Evolutionary conservation across 2,888 invertebrate species (phyloP).

Genomic region (Panzeria rudis): DNA sequence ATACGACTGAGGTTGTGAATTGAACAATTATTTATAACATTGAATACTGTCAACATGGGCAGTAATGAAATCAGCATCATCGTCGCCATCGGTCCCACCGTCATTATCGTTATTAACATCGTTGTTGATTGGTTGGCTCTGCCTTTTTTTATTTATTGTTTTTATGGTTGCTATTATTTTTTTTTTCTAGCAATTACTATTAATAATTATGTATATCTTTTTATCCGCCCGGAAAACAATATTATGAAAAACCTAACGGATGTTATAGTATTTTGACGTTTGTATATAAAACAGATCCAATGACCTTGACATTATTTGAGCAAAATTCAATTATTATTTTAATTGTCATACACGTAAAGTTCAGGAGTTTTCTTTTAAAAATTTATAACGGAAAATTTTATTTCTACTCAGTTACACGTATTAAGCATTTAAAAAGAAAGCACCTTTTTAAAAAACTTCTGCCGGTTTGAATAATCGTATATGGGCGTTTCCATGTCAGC

Average conservation of each 20-base stretch:
- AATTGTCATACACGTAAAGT: background rate
- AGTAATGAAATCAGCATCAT: constrained; percentile 50
- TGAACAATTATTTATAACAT: constrained; percentile 70
- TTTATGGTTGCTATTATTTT: constrained; percentile 21
- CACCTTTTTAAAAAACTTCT: too few species aligned
- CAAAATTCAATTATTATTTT: background rate
- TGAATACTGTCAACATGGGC: constrained; percentile 67
- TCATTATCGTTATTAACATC: constrained; percentile 18
- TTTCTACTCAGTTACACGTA: background rate
- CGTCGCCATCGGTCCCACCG: constrained; percentile 9
- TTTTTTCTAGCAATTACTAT: constrained; percentile 1
- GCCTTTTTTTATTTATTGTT: constrained; percentile 20
- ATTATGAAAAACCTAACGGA: constrained; percentile 26
- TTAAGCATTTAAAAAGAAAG: too few species aligned
- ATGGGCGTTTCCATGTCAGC: too few species aligned
- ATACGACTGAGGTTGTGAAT: too few species aligned
- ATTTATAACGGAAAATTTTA: background rate
- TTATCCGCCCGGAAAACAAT: constrained; percentile 20
- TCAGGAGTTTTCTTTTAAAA: background rate
- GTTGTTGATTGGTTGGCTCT: background rate
- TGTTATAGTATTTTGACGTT: constrained; percentile 26
- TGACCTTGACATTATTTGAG: background rate
- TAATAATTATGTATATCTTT: constrained; percentile 40
- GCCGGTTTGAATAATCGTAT: too few species aligned
- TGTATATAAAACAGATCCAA: background rate